These are phyloP conservation scores for Meiosimyza platycephala DNA, from an alignment of 2,888 invertebrate genomes.

Conservation along the genomic window DNA sequence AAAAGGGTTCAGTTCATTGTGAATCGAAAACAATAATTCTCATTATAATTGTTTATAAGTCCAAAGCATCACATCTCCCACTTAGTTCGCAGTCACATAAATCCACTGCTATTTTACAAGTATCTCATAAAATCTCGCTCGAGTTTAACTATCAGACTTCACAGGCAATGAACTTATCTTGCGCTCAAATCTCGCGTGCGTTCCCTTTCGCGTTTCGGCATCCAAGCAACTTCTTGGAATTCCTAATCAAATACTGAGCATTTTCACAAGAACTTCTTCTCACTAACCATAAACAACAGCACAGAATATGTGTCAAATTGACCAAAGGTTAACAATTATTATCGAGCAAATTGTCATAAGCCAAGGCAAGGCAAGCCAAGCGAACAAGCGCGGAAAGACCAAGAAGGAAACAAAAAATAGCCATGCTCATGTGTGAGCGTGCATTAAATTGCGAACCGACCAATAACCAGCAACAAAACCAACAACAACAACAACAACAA, in stretches of 20 bases:
- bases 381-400: constrained; percentile 33
- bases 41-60: no score
- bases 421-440: no score
- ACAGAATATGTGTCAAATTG: constrained; percentile 62
- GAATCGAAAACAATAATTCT: no score
- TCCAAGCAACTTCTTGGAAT: constrained; percentile 25
- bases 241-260: constrained; percentile 10
- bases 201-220: background rate
- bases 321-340: constrained; percentile 66
- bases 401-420: background rate
- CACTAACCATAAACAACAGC: constrained; percentile 42
- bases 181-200: background rate
- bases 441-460: constrained; percentile 1
- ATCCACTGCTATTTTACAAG: no score
- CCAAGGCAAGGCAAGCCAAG: constrained; percentile 50
- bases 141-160: background rate
- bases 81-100: no score
- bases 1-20: no score
- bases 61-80: no score
- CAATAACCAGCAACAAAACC: constrained; percentile 8
- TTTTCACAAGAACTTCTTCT: constrained; percentile 45
- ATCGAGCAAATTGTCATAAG: constrained; percentile 67
- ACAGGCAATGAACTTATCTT: no score
- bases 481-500: background rate
- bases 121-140: background rate